Conservation (phyloP, 2,888 invertebrate species). For the Agonopterix subpropinquella region DNA sequence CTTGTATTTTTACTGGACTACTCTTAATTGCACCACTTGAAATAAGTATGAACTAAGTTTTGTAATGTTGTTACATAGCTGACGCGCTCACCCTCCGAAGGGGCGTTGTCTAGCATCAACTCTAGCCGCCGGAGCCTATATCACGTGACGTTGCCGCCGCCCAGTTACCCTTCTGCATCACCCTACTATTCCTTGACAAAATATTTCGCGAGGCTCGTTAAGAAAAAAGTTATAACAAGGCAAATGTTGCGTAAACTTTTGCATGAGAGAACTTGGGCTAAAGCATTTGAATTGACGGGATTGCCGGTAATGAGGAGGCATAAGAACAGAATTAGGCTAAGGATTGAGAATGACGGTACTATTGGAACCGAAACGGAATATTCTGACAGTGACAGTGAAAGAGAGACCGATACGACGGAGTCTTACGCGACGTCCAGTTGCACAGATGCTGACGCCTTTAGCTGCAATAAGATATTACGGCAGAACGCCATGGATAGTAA, state of each 20-base stretch:
- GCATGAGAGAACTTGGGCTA: conserved; percentile 76
- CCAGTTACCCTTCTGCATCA: conserved; percentile 84
- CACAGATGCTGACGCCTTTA: conserved; percentile 44
- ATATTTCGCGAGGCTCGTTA: conserved; percentile 84
- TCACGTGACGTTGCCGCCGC: conserved; percentile 80
- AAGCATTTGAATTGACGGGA: conserved; percentile 64
- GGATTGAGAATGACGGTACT: conserved; percentile 59
- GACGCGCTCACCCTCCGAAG: conserved; percentile 72
- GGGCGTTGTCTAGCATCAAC: conserved; percentile 72
- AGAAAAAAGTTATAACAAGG: conserved; percentile 81
- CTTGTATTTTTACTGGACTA: no score
- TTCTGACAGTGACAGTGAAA: conserved; percentile 60
- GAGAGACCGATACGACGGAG: conserved; percentile 58
- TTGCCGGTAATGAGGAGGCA: conserved; percentile 61
- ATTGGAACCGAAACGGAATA: conserved; percentile 58
- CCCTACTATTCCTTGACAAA: conserved; percentile 87
- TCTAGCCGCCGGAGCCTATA: conserved; percentile 70
- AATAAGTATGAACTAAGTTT: conserved; percentile 18
- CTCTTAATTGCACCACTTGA: background rate
- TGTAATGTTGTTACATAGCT: conserved; percentile 61
- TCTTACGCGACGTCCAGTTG: conserved; percentile 56
- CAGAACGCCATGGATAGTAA: conserved; percentile 77
- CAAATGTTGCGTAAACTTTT: conserved; percentile 84
- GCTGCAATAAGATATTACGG: conserved; percentile 61
- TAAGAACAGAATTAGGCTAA: conserved; percentile 59